Conservation (phyloP, 2,888 invertebrate species). For the Drosophila atroscutellata region DNA sequence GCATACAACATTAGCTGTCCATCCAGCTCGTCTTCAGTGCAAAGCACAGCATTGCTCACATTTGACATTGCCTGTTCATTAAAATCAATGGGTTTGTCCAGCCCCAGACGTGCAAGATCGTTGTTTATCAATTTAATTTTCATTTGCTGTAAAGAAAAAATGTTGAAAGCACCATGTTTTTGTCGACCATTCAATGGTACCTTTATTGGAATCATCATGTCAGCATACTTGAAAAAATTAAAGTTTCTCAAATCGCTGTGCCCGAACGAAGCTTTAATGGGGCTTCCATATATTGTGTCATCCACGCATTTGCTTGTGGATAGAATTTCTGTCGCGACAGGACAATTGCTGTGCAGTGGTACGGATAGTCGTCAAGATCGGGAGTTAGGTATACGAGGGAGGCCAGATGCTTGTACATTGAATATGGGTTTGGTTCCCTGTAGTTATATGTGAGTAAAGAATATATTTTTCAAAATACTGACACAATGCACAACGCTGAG, state of each 20-base stretch:
- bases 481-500: neutral
- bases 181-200: neutral
- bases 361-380: too few species aligned
- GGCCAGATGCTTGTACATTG: neutral
- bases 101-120: neutral
- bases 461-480: neutral
- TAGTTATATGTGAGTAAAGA: neutral
- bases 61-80: accelerated
- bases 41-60: neutral
- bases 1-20: constrained; percentile 2
- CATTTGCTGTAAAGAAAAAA: neutral
- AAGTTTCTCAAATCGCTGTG: neutral
- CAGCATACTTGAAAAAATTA: accelerated
- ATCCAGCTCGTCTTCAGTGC: neutral
- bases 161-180: neutral
- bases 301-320: constrained; percentile 21
- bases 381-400: neutral
- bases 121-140: neutral
- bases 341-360: constrained; percentile 4
- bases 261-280: neutral
- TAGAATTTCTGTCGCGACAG: constrained; percentile 10
- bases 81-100: neutral
- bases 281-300: accelerated
- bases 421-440: neutral
- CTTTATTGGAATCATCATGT: neutral